Evolutionary conservation across 2,797 vertebrate species (phyloP).

Genomic region (Synaphobranchus kaupii): DNA sequence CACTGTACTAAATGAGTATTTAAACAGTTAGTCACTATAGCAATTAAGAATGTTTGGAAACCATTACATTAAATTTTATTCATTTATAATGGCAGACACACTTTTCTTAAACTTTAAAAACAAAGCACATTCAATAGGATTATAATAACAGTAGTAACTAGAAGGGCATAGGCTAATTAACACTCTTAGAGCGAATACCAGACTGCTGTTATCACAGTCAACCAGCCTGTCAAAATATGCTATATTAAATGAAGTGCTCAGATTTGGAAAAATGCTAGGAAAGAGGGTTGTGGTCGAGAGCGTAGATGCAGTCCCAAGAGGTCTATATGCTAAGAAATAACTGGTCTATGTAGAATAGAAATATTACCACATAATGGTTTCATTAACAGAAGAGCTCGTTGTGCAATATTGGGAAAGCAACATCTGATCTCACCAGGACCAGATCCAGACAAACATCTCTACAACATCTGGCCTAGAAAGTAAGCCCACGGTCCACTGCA

Average conservation of each 20-base stretch:
- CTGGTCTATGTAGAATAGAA: background rate
- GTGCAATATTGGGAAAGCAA: background rate
- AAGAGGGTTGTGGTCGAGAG: background rate
- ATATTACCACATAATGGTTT: background rate
- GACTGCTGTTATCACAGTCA: background rate
- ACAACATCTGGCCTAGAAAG: background rate
- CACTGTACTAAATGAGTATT: background rate
- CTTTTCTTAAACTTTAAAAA: background rate
- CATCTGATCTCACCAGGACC: background rate
- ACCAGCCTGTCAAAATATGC: background rate
- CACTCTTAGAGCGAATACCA: background rate
- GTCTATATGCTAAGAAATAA: background rate
- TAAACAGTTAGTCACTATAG: background rate
- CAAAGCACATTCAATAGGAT: background rate
- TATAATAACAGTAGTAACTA: background rate
- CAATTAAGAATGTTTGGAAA: background rate
- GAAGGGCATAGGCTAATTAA: background rate
- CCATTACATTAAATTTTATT: conserved; percentile 8
- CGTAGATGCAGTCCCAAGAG: background rate
- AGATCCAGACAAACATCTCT: background rate
- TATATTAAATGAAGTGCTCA: background rate
- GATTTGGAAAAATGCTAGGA: background rate
- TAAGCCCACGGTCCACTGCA: background rate
- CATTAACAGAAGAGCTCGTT: background rate
- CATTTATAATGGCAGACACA: background rate